These are phyloP conservation scores for Lota lota DNA, from an alignment of 2,113 vertebrate genomes.

Conservation along the genomic window DNA sequence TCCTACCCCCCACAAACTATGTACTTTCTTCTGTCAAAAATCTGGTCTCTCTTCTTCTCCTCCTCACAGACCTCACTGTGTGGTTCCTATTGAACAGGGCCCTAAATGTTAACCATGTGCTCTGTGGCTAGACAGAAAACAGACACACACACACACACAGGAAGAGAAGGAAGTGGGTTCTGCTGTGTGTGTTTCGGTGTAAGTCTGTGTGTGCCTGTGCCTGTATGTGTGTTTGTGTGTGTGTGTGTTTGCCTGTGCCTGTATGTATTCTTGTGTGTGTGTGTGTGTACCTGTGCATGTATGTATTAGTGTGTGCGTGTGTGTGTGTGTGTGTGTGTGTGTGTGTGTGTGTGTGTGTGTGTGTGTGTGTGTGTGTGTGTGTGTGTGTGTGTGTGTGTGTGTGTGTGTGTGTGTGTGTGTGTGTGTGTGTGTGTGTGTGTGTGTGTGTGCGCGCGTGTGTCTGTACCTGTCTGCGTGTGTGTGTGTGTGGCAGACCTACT, in stretches of 20 bases:
- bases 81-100: constrained; percentile 58
- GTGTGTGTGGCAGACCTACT: too few species aligned
- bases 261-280: neutral
- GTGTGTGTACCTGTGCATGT: too few species aligned
- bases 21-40: neutral
- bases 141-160: constrained; percentile 32
- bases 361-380: too few species aligned
- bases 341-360: too few species aligned
- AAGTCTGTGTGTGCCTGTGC: constrained; percentile 8
- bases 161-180: constrained; percentile 62
- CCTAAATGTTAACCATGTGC: constrained; percentile 67
- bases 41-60: constrained; percentile 26
- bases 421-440: too few species aligned
- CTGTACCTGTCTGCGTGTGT: too few species aligned
- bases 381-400: too few species aligned
- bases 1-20: too few species aligned
- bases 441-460: too few species aligned
- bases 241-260: neutral
- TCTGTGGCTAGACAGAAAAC: constrained; percentile 38
- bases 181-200: constrained; percentile 22
- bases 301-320: too few species aligned
- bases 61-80: constrained; percentile 53
- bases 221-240: neutral
- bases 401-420: too few species aligned
- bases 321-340: too few species aligned